Base-by-base conservation (phyloP, 2,797 vertebrate species). In the Coregonus sp. region DNA sequence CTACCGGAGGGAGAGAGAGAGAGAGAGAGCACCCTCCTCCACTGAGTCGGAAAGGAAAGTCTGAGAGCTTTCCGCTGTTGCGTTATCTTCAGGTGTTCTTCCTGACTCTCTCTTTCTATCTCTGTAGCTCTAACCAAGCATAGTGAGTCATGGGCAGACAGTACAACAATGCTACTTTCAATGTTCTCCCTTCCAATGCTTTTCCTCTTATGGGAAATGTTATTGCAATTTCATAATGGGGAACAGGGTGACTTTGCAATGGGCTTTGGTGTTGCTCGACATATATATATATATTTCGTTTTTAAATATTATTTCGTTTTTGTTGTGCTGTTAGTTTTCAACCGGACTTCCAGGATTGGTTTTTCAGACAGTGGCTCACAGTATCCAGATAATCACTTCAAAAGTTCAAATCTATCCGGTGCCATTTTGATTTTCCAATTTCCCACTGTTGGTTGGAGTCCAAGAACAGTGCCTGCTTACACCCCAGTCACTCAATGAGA, bases 11-110 rank as follows among this genome's bases (percentile, higher is more conserved):
- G 56, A 56, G 4, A 18, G 54, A 56, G 54, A 59, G 59, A 63
- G 25, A 25, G 25, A 25, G 25, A 25, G 59, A 63, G 20, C 25
- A 7, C 74, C 73, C 33, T 51, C 29, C 74, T 77, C 69, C 73
- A 81, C 70, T 85, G 78, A 51, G 78, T 47, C 75, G 50, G 5
- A 9, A 9, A 59, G 16, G n/a, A 59, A 20, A 59, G 56, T 59
- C 56, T 59, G 56, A 20, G 56, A 59, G 18, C 5, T 9, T 59
- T 59, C 7, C 0, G 7, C 16, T 59, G 56, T 59, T 18, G 18
- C 54, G 54, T 56, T 56, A 56, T n/a, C 56, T 59, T 59, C 56
- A 47, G 63, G 59, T 40, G 25, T 75, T 78, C 40, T 72, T 75
- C 33, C 14, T 20, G 35, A 11, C n/a, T 70, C 18, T 25, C 18